Percentiles rank a stretch among this genome's conserved stretches.
Conservation (phyloP, 2,888 invertebrate species). For the Machimus atricapillus region DNA sequence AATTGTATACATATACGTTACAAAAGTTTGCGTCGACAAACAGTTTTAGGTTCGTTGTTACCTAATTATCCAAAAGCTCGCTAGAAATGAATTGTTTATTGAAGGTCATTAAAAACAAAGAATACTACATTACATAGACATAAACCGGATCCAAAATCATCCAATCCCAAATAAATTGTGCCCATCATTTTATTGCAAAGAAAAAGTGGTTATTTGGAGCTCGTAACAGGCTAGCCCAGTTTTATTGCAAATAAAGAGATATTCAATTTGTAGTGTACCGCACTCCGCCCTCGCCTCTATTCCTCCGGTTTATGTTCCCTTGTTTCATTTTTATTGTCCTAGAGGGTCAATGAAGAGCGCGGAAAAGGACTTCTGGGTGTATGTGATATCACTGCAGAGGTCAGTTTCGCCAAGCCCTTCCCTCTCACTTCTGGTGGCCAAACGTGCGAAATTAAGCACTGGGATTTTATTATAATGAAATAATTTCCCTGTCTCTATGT, state of each 20-base stretch:
- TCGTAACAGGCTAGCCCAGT: not conserved
- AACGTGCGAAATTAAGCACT: not conserved
- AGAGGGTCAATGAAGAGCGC: not conserved
- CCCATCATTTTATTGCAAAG: not conserved
- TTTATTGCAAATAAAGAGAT: not conserved
- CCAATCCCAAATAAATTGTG: not conserved
- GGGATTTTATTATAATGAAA: not conserved
- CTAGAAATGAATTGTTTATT: not conserved
- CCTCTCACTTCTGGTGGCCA: not conserved
- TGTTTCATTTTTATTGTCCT: not conserved
- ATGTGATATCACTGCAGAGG: not conserved
- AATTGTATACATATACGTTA: not conserved
- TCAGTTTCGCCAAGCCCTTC: not conserved
- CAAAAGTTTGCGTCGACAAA: not conserved
- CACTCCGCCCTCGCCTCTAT: not conserved
- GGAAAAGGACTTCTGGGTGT: not conserved
- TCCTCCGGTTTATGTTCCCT: not conserved
- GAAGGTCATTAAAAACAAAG: not conserved
- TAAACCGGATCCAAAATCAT: not conserved
- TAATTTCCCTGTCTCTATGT: not conserved
- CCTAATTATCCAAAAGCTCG: not conserved
- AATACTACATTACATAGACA: not conserved
- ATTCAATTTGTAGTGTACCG: not conserved
- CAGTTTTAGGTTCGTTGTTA: not conserved
- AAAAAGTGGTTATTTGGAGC: not conserved